phyloP scores from a whole-genome alignment of 1,140 invertebrate species.

The Conus ventricosus region DNA sequence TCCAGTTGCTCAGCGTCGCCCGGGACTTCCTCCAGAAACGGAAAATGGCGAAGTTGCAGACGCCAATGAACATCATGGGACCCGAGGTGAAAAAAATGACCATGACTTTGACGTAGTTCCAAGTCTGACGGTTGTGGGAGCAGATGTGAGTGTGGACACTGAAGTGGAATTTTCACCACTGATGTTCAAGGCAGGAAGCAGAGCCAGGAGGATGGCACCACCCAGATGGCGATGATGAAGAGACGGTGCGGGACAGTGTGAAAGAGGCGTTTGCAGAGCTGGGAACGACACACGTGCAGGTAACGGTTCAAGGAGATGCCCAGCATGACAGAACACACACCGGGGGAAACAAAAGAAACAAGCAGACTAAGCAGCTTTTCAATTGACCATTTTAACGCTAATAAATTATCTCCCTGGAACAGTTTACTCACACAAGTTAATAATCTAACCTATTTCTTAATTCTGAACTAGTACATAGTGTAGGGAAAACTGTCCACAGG shows the following conservation, averaged over 20 bases:
- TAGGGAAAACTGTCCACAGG: no score
- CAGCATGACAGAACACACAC: conserved; percentile 8
- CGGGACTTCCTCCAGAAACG: conserved; percentile 15
- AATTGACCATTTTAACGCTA: no score
- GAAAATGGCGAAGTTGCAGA: conserved; percentile 19
- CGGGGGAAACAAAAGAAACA: background rate
- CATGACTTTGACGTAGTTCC: background rate
- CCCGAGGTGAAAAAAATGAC: background rate
- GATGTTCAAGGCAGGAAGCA: background rate
- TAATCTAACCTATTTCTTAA: no score
- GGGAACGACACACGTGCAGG: conserved; percentile 11
- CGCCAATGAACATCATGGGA: conserved; percentile 2
- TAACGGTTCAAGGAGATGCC: conserved; percentile 20
- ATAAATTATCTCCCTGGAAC: no score
- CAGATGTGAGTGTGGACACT: background rate
- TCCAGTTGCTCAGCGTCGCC: background rate
- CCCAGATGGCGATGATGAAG: no score
- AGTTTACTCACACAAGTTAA: no score
- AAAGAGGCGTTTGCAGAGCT: background rate
- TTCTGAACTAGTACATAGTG: no score
- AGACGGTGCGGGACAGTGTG: background rate
- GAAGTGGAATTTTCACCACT: background rate
- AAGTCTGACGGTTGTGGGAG: background rate
- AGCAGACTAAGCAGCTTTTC: no score
- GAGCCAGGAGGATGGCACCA: no score